Percentiles rank a stretch among this genome's conserved stretches.
Evolutionary conservation across 2,797 vertebrate genomes (phyloP).

Genomic region (Clarias pachynema): DNA sequence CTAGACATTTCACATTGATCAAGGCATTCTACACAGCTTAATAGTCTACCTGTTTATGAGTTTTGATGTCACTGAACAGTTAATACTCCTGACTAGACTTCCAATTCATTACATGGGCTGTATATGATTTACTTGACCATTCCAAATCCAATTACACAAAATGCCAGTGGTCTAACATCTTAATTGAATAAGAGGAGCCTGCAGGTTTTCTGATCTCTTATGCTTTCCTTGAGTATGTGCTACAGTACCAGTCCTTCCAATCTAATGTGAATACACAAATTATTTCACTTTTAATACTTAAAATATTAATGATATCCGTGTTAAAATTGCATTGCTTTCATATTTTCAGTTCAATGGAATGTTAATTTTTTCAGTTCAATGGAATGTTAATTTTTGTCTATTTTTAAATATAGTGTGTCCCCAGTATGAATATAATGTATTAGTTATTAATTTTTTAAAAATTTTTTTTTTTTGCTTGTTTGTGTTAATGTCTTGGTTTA

Average conservation of each 20-base stretch:
- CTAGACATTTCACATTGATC: too few relatives aligned
- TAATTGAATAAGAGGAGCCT: constrained; percentile 33
- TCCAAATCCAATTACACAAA: constrained; percentile 41
- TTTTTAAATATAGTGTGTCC: neutral
- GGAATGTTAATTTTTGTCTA: too few relatives aligned
- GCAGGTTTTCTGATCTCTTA: constrained; percentile 20
- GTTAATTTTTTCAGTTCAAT: neutral
- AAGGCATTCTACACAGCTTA: neutral
- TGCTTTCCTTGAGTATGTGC: neutral
- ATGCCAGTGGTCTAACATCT: constrained; percentile 29
- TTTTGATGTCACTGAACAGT: constrained; percentile 24
- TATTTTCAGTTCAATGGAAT: neutral
- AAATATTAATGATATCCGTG: neutral
- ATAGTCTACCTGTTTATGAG: constrained; percentile 12
- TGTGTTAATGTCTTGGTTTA: neutral
- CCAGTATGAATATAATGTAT: neutral
- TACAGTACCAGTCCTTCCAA: constrained; percentile 10
- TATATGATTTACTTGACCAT: constrained; percentile 25
- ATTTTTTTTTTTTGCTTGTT: neutral
- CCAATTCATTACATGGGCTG: constrained; percentile 37
- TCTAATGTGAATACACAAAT: constrained; percentile 34
- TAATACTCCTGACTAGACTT: constrained; percentile 46
- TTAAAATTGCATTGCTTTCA: neutral
- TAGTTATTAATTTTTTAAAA: neutral
- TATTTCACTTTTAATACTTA: neutral